These are phyloP conservation scores for Phyllostomus discolor DNA, from an alignment of 2,113 vertebrate genomes.

Conservation along the genomic window DNA sequence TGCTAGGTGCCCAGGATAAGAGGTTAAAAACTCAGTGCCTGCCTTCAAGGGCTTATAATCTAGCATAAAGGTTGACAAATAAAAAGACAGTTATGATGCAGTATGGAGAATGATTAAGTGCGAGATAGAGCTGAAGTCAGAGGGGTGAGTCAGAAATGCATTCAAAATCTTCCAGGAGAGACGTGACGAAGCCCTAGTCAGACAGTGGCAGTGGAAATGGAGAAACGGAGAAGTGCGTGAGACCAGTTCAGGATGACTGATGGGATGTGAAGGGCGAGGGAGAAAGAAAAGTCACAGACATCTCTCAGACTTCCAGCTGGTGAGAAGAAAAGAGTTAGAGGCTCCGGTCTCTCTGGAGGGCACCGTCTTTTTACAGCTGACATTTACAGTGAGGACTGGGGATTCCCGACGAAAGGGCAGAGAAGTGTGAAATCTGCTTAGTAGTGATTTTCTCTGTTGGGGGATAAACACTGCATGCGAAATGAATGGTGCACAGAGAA, in stretches of 20 bases:
- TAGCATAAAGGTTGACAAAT: not conserved
- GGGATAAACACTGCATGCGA: not conserved
- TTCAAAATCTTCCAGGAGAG: not conserved
- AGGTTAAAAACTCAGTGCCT: not conserved
- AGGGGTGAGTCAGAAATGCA: not conserved
- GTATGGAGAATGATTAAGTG: not conserved
- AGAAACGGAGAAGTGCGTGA: not conserved
- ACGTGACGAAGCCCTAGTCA: not conserved
- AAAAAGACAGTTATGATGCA: not conserved
- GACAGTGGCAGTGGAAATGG: not conserved
- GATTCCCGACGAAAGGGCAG: conserved; percentile 14
- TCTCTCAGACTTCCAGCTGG: not conserved
- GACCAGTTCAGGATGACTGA: not conserved
- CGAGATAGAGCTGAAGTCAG: not conserved
- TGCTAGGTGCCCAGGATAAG: not conserved
- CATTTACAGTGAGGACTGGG: conserved; percentile 3
- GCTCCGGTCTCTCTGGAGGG: not conserved
- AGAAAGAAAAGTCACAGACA: not conserved
- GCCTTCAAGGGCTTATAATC: not conserved
- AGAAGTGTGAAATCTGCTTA: conserved; percentile 14
- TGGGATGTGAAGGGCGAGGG: not conserved
- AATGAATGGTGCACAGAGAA: not conserved
- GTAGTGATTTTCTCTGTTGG: conserved; percentile 30
- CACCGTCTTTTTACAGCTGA: not conserved
- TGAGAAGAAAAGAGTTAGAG: not conserved